Evolutionary conservation across 1,140 invertebrate species (phyloP).

Genomic region (Oryzaephilus surinamensis): DNA sequence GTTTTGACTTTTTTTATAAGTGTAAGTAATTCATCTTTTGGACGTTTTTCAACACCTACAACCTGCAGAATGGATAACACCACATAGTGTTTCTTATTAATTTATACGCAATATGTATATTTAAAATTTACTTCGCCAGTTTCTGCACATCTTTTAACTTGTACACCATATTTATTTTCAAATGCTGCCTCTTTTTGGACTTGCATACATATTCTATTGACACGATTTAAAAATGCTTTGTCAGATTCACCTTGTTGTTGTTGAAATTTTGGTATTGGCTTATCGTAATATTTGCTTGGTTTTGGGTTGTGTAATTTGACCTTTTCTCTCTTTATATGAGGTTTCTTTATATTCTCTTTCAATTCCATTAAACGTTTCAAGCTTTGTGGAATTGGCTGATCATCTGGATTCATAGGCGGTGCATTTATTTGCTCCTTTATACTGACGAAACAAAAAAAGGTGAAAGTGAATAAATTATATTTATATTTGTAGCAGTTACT

Average conservation of each 20-base stretch:
- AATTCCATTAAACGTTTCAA: constrained; percentile 47
- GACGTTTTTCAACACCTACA: constrained; percentile 34
- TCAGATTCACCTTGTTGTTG: constrained; percentile 38
- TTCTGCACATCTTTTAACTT: constrained; percentile 38
- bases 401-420: constrained; percentile 50
- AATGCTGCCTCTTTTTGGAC: constrained; percentile 42
- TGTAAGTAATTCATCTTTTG: constrained; percentile 38
- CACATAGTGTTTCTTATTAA: too few species aligned
- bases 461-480: constrained; percentile 10
- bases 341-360: constrained; percentile 40
- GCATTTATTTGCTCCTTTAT: constrained; percentile 55
- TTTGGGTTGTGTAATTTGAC: constrained; percentile 18
- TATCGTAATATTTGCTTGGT: constrained; percentile 35
- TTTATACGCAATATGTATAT: too few species aligned
- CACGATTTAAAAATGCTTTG: constrained; percentile 37
- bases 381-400: constrained; percentile 55
- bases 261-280: constrained; percentile 39
- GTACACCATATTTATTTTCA: constrained; percentile 44
- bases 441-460: constrained; percentile 38
- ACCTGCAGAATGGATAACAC: too few species aligned
- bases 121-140: too few species aligned
- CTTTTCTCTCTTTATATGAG: constrained; percentile 26
- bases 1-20: constrained; percentile 28
- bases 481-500: constrained; percentile 34
- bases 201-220: constrained; percentile 37